These are phyloP conservation scores for Diplolepis rosae DNA, from an alignment of 2,888 invertebrate species.

Conservation along the genomic window DNA sequence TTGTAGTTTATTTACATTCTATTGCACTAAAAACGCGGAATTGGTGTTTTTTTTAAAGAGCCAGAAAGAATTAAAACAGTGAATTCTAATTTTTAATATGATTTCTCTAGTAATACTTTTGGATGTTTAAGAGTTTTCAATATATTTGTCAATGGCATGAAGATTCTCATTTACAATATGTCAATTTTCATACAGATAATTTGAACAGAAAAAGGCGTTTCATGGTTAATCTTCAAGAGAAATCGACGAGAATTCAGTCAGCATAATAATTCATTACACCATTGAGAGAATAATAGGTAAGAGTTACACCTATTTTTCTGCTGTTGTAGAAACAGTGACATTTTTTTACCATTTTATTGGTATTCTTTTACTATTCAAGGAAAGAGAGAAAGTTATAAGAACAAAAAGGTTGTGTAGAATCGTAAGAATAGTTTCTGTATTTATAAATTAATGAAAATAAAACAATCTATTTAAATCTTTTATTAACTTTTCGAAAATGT, in stretches of 20 bases:
- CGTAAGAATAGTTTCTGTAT: no score
- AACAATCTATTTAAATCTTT: no score
- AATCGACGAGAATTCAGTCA: not conserved
- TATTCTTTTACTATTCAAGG: not conserved
- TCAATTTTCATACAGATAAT: not conserved
- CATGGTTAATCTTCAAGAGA: not conserved
- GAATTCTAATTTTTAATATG: no score
- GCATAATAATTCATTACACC: slow-evolving; percentile 4
- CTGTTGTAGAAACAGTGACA: not conserved
- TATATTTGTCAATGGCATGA: not conserved
- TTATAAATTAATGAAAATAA: no score
- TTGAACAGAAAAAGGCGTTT: not conserved
- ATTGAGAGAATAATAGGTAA: not conserved
- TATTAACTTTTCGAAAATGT: no score
- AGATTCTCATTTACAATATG: not conserved
- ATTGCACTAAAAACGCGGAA: no score
- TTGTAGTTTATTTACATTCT: no score
- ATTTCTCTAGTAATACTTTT: no score
- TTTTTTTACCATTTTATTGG: not conserved
- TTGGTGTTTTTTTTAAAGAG: no score
- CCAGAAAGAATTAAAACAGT: no score
- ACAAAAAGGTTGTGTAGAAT: not conserved
- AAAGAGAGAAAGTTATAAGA: not conserved
- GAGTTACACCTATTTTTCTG: not conserved
- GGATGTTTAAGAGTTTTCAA: no score